A percentile compares a stretch with the other conserved stretches of the same genome.
Evolutionary conservation across 1,140 invertebrate genomes (phyloP).

Genomic region (Camponotus vicinus): DNA sequence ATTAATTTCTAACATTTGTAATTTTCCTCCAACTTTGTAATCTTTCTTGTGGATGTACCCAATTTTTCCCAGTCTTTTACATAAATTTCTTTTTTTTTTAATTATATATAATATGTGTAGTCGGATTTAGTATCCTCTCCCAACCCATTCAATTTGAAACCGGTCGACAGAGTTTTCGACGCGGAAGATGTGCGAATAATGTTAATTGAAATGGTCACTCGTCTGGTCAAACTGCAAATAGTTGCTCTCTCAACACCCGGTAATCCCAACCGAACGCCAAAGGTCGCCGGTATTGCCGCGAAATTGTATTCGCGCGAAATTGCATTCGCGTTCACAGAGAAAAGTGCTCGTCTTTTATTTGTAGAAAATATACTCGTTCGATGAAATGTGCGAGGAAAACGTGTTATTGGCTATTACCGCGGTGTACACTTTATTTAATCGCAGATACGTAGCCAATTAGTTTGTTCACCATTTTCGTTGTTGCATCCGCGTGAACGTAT

Average conservation of each 20-base stretch:
- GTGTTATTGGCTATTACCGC: slow-evolving; percentile 62
- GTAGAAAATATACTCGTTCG: slow-evolving; percentile 66
- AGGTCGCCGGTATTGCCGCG: slow-evolving; percentile 29
- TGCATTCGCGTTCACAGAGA: slow-evolving; percentile 43
- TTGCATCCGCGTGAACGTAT: slow-evolving; percentile 29
- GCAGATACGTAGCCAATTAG: slow-evolving; percentile 64
- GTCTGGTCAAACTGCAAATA: slow-evolving; percentile 59
- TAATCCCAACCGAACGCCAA: slow-evolving; percentile 56
- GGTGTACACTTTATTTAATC: slow-evolving; percentile 69
- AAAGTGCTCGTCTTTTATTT: slow-evolving; percentile 55
- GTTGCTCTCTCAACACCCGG: slow-evolving; percentile 46
- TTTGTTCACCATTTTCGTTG: slow-evolving; percentile 43
- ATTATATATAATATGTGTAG: background rate
- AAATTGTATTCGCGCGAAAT: slow-evolving; percentile 67
- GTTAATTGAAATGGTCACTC: slow-evolving; percentile 65
- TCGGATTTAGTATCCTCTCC: background rate
- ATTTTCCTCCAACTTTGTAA: background rate
- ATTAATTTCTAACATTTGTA: background rate
- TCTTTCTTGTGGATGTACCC: background rate
- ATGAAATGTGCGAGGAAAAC: slow-evolving; percentile 46
- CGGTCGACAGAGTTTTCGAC: background rate
- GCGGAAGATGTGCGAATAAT: slow-evolving; percentile 66
- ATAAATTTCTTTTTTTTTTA: background rate
- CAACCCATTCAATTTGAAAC: slow-evolving; percentile 9
- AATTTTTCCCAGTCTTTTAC: background rate